Conservation (phyloP, 2,113 vertebrate species). For the Lophochroa leadbeateri region DNA sequence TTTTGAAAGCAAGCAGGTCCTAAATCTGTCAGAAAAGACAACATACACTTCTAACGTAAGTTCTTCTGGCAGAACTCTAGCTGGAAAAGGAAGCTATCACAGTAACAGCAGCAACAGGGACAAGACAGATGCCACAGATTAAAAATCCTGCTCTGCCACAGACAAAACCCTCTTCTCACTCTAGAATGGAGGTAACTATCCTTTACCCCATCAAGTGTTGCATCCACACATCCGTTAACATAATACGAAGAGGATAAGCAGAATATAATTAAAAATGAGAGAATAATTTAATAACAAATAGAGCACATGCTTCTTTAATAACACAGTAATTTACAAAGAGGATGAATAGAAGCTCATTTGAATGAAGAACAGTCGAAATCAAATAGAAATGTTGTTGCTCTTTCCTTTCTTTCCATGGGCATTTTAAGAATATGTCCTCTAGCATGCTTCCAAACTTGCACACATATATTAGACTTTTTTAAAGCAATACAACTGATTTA, state of each 20-base stretch:
- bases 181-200: background rate
- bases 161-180: background rate
- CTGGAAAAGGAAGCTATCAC: background rate
- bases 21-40: background rate
- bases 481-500: background rate
- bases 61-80: background rate
- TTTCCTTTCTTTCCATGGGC: background rate
- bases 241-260: background rate
- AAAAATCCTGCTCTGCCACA: background rate
- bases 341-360: background rate
- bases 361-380: background rate
- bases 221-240: background rate
- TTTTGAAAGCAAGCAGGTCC: background rate
- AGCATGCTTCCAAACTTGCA: background rate
- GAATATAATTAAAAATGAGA: background rate
- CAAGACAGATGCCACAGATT: background rate
- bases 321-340: background rate
- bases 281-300: background rate
- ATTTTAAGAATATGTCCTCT: background rate
- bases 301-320: background rate
- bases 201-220: background rate
- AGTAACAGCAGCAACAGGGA: background rate
- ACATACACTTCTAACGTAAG: background rate
- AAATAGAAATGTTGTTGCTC: background rate
- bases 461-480: background rate